Evolutionary conservation across 37 sponge, comb jelly and placozoan species (phyloP), one percentile per base, ranked within the genome.

Genomic region (Mnemiopsis leidyi): DNA sequence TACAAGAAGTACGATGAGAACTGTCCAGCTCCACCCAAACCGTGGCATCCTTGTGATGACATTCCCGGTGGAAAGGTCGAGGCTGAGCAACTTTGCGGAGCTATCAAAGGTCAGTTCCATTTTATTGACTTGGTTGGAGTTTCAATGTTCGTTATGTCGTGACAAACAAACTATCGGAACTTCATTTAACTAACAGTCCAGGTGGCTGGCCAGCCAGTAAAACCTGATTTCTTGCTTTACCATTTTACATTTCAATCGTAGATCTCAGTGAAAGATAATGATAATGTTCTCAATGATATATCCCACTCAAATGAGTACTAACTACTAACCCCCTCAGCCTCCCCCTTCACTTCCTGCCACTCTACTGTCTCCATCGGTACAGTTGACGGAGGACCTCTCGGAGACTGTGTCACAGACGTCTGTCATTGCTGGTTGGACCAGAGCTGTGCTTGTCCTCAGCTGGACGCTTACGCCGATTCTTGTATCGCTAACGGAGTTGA

Each of bases 1-100:
- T 79, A 36, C 82, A 79, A 79, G 82, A 29, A 79, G 82, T 79
- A 23, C 36, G 82, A 79, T 79, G 82, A 79, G 82, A 79, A 31
- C 82, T 79, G 82, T 29, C 82, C 82, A 2, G 36, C 34, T 1
- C 82, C 82, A 2, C 82, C 82, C 23, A 16, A 5, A 28, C 82
- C 82, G 36, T 79, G 21, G 21, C 36, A 79, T 33, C 82, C 82
- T 1, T 79, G 82, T 33, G 82, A 79, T 31, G 82, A 79, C 32
- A 23, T 79, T 23, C 31, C 31, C 1, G 82, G 29, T 2, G 82
- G 82, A 34, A 33, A 34, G 3, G 36, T 29, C 7, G 82, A 32
- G 20, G 82, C 82, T 79, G 29, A 79, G 82, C 9, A 9, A 36
- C 20, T 79, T 5, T 79, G 82, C 21, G 82, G 29, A 29, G 38